Conservation (phyloP, 1,140 invertebrate species). For the Delia radicum region DNA sequence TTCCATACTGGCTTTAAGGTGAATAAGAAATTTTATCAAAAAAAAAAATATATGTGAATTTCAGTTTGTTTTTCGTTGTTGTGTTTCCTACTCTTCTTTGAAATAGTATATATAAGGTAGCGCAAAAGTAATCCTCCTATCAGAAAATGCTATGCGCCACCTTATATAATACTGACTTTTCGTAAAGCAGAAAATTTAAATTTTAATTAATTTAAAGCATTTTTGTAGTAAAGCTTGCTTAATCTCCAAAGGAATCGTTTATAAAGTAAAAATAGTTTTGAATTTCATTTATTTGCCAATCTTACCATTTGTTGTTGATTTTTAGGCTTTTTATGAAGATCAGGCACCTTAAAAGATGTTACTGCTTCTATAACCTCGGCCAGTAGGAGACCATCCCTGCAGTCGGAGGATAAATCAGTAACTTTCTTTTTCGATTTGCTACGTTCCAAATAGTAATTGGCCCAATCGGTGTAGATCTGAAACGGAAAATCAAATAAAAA, state of each 20-base stretch:
- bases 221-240: no score
- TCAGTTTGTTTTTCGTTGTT: not conserved
- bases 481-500: no score
- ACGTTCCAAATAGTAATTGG: conserved; percentile 94
- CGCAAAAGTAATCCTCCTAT: no score
- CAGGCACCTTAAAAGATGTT: conserved; percentile 85
- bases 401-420: conserved; percentile 81
- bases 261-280: no score
- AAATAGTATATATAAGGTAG: no score
- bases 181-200: not conserved
- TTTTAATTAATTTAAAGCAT: not conserved
- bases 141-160: no score
- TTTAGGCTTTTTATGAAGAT: conserved; percentile 85
- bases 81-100: not conserved
- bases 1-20: not conserved
- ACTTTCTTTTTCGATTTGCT: conserved; percentile 81
- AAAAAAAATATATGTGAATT: no score
- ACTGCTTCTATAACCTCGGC: conserved; percentile 93
- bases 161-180: no score
- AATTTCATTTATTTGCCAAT: no score
- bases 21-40: not conserved
- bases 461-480: conserved; percentile 97
- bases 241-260: no score
- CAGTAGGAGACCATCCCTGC: conserved; percentile 86
- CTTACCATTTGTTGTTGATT: conserved; percentile 90